Evolutionary conservation across 2,888 invertebrate genomes (phyloP), one percentile per base, ranked within the genome.

Genomic region (Poecilus cupreus): DNA sequence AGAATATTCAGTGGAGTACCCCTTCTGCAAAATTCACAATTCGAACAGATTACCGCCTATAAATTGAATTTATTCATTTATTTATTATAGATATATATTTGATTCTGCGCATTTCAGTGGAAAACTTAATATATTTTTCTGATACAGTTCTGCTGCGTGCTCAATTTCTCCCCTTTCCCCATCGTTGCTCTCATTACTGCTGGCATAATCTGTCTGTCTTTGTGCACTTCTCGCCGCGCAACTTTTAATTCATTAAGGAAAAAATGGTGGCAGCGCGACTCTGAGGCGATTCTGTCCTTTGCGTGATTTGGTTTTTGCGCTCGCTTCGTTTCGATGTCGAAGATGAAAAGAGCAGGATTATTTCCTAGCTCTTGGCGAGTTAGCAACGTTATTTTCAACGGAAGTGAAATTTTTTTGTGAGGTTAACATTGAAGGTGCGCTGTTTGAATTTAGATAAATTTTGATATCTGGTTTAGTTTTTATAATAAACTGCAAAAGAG

Each of bases 191-290:
- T 68, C 64, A 68, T 68, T 68, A 68, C 60, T 13, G 70, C 46
- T 43, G n/a, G 43, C 46, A 72, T 72, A 72, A 72, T 72, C 72
- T 72, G 46, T 20, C 11, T 46, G 72, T 72, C 72, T 72, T 72
- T 72, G 72, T 72, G 46, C 72, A 70, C 18, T 70, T 70, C 39
- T 70, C 22, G 20, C 46, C 70, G 26, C 11, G 46, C 68, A 24
- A 72, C 72, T 72, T 72, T 72, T 72, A 72, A 72, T 46, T 72
- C 72, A 72, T 72, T 72, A 72, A 72, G 72, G 72, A 72, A 72
- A 64, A 72, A 72, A 72, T 68, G 64, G 37, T 18, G 51, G 51
- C 51, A 13, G 43, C 43, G 43, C 43, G 3, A 43, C 3, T 13
- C 10, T 18, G 51, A 26, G 60, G 32, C 32, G 60, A 26, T 32